Percentiles rank a stretch among this genome's conserved stretches.
Conservation (phyloP, 2,888 invertebrate species). For the Heliconius cydno region DNA sequence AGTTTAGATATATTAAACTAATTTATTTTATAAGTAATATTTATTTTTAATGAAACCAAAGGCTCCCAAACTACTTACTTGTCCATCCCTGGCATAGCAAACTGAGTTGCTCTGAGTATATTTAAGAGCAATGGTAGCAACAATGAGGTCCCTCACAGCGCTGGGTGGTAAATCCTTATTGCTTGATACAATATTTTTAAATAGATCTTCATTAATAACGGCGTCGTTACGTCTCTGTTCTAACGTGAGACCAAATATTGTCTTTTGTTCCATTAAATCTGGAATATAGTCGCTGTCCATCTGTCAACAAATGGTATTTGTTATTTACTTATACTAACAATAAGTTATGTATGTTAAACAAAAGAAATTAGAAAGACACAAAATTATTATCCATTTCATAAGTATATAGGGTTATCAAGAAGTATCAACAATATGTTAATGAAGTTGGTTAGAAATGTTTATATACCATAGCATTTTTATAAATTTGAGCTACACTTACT, state of each 20-base stretch:
- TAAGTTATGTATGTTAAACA: background rate
- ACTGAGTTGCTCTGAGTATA: conserved; percentile 99
- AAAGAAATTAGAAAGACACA: too few species aligned
- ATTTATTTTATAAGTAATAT: too few species aligned
- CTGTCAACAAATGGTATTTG: conserved; percentile 67
- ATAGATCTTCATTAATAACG: conserved; percentile 89
- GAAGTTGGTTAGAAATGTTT: too few species aligned
- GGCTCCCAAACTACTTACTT: conserved; percentile 74
- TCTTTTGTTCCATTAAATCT: conserved; percentile 89
- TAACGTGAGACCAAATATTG: conserved; percentile 71
- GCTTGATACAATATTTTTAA: conserved; percentile 91
- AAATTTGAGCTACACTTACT: conserved; percentile 62
- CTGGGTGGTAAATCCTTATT: conserved; percentile 86
- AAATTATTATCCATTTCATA: too few species aligned
- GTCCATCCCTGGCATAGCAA: conserved; percentile 96
- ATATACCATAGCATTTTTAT: too few species aligned
- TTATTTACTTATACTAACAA: background rate
- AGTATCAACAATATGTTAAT: too few species aligned
- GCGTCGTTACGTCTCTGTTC: conserved; percentile 96
- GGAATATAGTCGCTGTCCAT: conserved; percentile 95
- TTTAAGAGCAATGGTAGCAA: conserved; percentile 97
- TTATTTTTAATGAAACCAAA: too few species aligned
- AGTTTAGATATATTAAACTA: too few species aligned
- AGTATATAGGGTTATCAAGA: too few species aligned
- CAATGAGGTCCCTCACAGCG: conserved; percentile 94